phyloP scores from a whole-genome alignment of 2,888 invertebrate genomes.

The Lysandra bellargus region DNA sequence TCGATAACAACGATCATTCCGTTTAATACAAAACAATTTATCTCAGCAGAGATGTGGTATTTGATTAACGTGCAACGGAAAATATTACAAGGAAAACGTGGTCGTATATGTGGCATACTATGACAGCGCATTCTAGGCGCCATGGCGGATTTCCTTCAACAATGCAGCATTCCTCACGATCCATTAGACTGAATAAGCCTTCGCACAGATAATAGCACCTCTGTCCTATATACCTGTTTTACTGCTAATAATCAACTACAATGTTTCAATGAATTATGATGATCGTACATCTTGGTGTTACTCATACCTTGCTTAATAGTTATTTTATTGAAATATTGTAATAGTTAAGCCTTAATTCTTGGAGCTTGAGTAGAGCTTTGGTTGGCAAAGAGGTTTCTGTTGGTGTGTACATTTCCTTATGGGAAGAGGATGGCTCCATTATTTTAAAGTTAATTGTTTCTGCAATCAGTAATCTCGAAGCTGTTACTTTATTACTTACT shows the following conservation, averaged over 20 bases:
- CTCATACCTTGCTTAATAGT: not conserved
- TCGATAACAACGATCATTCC: not conserved
- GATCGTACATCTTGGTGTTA: not conserved
- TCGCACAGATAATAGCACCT: conserved; percentile 40
- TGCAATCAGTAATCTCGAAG: too few relatives aligned
- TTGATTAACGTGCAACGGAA: conserved; percentile 18
- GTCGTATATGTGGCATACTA: conserved; percentile 17
- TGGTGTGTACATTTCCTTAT: not conserved
- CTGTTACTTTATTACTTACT: too few relatives aligned
- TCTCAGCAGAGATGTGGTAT: not conserved
- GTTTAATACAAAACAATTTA: not conserved
- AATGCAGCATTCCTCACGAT: conserved; percentile 70
- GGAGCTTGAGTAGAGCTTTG: not conserved
- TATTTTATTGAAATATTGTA: not conserved
- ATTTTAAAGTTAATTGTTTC: too few relatives aligned
- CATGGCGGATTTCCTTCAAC: conserved; percentile 76
- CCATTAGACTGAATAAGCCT: conserved; percentile 64
- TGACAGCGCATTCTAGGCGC: conserved; percentile 57
- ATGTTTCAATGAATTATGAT: conserved; percentile 12
- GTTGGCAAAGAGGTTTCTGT: too few relatives aligned
- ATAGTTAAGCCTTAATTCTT: not conserved
- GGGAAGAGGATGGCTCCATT: too few relatives aligned
- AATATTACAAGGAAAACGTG: conserved; percentile 18
- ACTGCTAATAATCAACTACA: conserved; percentile 1
- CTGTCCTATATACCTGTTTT: conserved; percentile 3